Base-by-base conservation (phyloP, 2,797 vertebrate genomes). In the Apogon hyalosoma region DNA sequence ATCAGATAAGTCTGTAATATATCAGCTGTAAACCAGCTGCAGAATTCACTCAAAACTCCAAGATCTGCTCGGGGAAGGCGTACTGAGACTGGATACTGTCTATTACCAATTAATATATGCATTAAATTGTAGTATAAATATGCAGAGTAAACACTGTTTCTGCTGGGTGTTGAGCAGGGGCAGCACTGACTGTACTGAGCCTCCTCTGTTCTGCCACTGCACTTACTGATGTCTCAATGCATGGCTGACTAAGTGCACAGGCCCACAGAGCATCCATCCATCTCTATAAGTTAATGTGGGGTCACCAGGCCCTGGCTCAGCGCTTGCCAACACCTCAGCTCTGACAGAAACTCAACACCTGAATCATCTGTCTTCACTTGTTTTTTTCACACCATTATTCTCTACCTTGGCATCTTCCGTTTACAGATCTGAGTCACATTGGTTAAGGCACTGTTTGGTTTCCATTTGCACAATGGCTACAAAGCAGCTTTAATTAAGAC, bases 141-240 rank as follows among this genome's bases (percentile, higher is more conserved):
- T 36, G 9, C 7, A 36, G 33, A 36, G 33, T 36, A 36, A 36
- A 36, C 33, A 36, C 33, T 64, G 16, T 49, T 47, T 61, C 40
- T 42, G 49, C 19, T 71, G 6, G 11, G 16, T 69, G 18, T 55
- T 68, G 28, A 64, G 36, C 55, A 49, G 43, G 11, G 8, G n/a
- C 46, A 48, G 46, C 19, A 41, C 18, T 52, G 55, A 62, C 55
- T 3, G 40, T 73, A 61, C 51, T 6, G n/a, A 48, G 69, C 62
- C 57, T n/a, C 33, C 40, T 68, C 57, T 70, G 63, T 33, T 59
- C 65, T 58, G 40, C 65, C 63, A 51, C 54, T n/a, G 33, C 67
- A 73, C 69, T 80, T 51, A 63, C 50, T 64, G 48, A 60, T 66
- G 59, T 80, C 57, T 67, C 51, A 33, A 19, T 40, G 19, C 55